Base-by-base conservation (phyloP, 2,888 invertebrate genomes). In the Lordiphosa fenestrarum region DNA sequence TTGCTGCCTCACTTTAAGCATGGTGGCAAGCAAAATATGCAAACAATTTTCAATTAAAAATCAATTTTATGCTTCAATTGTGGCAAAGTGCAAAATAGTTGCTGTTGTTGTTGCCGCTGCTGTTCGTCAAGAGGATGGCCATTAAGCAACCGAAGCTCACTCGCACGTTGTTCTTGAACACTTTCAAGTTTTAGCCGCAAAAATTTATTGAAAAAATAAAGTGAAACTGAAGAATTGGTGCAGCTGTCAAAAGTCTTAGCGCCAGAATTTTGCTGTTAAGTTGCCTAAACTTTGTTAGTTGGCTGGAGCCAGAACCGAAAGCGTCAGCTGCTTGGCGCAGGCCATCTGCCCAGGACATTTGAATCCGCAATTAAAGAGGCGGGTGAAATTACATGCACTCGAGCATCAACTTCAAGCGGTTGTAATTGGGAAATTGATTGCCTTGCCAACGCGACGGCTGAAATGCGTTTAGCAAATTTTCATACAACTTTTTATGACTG, bases 41-140 rank as follows among this genome's bases (percentile, higher is more conserved):
- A 84, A 84, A 72, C 85, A 82, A 85, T 86, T 84, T 86, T 67
- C 85, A 81, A 81, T 81, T 81, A 86, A 81, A 86, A 81, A 84
- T 82, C 86, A 81, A 84, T 86, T 81, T 81, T 83, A 75, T 84
- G 83, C 86, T 82, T 74, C 75, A 74, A 82, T 82, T 80, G 86
- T 64, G 71, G 65, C 69, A 67, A 84, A 85, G 82, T 85, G 78
- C 74, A 66, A 82, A 81, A 81, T 64, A 67, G 53, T 63, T 54
- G 58, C 37, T 68, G 56, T 46, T 60, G 42, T 42, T 60, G 58
- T 19, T 49, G 52, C 49, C 48, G 47, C 37, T 56, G 50, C 49
- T 41, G 15, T 15, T 15, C 33, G 30, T 30, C 30, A 30, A 30
- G 30, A 30, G 30, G 7, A 30, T 30, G 9, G 30, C 30, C 30